Conservation (phyloP, 2,888 invertebrate genomes). For the Hyles lineata region DNA sequence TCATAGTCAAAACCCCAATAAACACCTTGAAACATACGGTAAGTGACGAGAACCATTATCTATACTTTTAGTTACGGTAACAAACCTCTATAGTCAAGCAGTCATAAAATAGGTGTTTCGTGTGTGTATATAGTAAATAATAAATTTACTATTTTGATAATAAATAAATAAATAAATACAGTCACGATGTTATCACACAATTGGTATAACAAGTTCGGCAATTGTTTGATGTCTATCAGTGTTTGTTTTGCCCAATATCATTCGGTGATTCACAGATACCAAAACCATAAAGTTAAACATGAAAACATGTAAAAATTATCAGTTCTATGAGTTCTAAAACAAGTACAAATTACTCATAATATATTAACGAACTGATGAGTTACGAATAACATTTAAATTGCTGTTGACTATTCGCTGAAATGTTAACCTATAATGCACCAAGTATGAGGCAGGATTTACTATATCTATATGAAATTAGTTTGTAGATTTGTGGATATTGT, state of each 20-base stretch:
- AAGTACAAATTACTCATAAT: background rate
- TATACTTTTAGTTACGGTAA: background rate
- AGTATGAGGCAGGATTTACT: too few relatives aligned
- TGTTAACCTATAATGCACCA: background rate
- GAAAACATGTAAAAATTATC: background rate
- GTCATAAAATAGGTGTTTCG: background rate
- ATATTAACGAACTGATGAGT: background rate
- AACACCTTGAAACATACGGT: too few relatives aligned
- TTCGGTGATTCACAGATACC: background rate
- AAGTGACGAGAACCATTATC: background rate
- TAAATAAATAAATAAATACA: too few relatives aligned
- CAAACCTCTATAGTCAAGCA: background rate
- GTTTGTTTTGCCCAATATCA: background rate
- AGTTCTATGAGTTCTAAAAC: background rate
- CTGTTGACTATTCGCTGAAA: background rate
- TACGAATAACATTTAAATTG: background rate
- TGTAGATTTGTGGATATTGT: too few relatives aligned
- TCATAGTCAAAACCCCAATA: too few relatives aligned
- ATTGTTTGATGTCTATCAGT: conserved; percentile 5
- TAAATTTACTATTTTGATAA: background rate
- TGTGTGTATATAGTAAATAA: background rate
- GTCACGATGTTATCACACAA: background rate
- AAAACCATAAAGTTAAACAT: background rate
- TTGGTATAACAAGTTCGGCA: background rate
- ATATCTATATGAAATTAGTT: too few relatives aligned